These are phyloP conservation scores for Drosophila paulistorum DNA, from an alignment of 1,140 invertebrate genomes.

Conservation along the genomic window DNA sequence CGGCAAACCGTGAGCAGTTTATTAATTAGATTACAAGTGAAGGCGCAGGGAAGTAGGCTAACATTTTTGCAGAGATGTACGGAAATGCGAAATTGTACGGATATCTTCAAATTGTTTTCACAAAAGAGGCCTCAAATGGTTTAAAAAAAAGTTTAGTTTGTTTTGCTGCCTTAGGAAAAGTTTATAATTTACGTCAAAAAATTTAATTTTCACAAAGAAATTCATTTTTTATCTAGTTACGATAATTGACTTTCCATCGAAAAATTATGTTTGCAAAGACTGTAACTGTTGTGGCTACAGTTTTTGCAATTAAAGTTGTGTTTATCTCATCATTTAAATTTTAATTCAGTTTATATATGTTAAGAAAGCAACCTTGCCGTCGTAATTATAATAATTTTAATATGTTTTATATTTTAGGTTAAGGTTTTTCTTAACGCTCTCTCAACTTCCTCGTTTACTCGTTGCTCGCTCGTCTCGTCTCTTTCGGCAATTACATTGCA, in stretches of 20 bases:
- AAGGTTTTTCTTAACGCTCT: slow-evolving; percentile 20
- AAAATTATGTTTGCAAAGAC: too few relatives aligned
- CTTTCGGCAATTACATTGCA: slow-evolving; percentile 45
- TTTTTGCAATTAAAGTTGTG: neutral
- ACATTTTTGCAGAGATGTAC: slow-evolving; percentile 3
- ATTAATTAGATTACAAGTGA: slow-evolving; percentile 39
- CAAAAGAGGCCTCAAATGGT: neutral
- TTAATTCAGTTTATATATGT: neutral
- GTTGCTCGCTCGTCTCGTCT: neutral
- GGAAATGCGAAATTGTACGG: neutral
- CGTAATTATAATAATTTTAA: slow-evolving; percentile 7
- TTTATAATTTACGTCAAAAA: too few relatives aligned
- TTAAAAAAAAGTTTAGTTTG: too few relatives aligned
- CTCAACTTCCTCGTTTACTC: slow-evolving; percentile 15
- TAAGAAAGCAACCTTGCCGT: neutral
- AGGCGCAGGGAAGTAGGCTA: slow-evolving; percentile 14
- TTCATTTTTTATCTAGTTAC: too few relatives aligned
- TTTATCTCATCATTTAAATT: neutral
- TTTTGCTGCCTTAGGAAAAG: too few relatives aligned
- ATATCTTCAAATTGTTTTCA: neutral
- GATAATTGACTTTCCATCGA: too few relatives aligned
- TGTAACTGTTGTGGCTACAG: neutral
- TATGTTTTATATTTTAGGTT: slow-evolving; percentile 30
- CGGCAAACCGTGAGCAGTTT: slow-evolving; percentile 42
- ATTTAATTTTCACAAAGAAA: too few relatives aligned